Percentiles rank a stretch among this genome's conserved stretches.
Conservation (phyloP, 2,113 vertebrate species). For the Excalfactoria chinensis region DNA sequence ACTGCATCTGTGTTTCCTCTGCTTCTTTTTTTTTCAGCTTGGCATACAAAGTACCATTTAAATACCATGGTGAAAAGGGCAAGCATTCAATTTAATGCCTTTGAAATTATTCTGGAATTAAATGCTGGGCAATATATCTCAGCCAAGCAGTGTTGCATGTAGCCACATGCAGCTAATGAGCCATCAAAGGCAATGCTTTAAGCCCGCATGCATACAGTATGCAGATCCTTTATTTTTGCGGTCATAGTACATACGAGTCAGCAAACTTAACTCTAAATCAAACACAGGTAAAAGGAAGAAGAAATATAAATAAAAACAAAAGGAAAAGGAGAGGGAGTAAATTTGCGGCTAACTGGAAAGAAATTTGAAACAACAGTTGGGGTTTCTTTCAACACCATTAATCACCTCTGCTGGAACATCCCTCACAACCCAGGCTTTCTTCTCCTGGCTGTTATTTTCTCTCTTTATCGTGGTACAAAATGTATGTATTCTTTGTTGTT, state of each 20-base stretch:
- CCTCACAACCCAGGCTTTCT: slow-evolving; percentile 13
- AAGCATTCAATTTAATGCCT: slow-evolving; percentile 46
- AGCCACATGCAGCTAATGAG: slow-evolving; percentile 40
- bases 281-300: slow-evolving; percentile 26
- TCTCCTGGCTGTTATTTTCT: not conserved
- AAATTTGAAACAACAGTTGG: slow-evolving; percentile 17
- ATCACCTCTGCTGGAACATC: slow-evolving; percentile 56
- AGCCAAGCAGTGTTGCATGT: slow-evolving; percentile 32
- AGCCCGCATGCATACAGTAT: slow-evolving; percentile 17
- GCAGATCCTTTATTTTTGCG: slow-evolving; percentile 45
- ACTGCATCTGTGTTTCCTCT: slow-evolving; percentile 41
- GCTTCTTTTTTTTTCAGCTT: not conserved
- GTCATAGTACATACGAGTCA: slow-evolving; percentile 23
- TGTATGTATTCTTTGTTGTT: not conserved
- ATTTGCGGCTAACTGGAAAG: slow-evolving; percentile 34
- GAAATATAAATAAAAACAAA: not conserved
- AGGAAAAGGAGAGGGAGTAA: not conserved
- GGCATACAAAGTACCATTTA: slow-evolving; percentile 58
- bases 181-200: slow-evolving; percentile 40
- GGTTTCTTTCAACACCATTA: slow-evolving; percentile 48
- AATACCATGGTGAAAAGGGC: slow-evolving; percentile 53
- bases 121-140: slow-evolving; percentile 37
- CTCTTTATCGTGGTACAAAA: not conserved
- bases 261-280: slow-evolving; percentile 43
- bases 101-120: slow-evolving; percentile 69